These are phyloP conservation scores for Tragelaphus imberbis DNA, from an alignment of 2,113 vertebrate species.

Conservation along the genomic window DNA sequence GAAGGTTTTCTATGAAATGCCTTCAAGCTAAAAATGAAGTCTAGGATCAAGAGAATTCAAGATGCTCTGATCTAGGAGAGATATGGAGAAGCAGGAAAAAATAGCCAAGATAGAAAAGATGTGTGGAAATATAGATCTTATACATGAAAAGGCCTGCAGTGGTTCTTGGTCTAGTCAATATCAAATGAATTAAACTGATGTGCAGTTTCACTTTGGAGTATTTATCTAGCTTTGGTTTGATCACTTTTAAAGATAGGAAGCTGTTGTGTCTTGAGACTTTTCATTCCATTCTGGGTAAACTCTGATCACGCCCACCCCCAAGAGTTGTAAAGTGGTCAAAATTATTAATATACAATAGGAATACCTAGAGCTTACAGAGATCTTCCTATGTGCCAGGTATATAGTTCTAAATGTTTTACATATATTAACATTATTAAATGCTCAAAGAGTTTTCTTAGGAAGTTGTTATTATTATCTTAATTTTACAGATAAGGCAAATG, in stretches of 20 bases:
- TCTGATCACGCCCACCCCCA: neutral
- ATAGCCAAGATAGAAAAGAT: conserved; percentile 12
- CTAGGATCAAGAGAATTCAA: conserved; percentile 56
- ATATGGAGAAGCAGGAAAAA: conserved; percentile 1
- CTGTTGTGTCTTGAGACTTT: neutral
- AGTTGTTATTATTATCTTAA: neutral
- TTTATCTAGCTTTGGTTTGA: neutral
- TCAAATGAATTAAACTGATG: neutral
- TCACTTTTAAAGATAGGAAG: neutral
- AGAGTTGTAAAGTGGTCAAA: neutral
- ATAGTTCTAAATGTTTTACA: neutral
- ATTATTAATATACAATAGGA: neutral
- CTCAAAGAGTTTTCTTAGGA: neutral
- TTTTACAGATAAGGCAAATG: neutral
- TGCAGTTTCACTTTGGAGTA: neutral
- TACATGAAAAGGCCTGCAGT: neutral
- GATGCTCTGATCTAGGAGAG: conserved; percentile 42
- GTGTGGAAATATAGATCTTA: neutral
- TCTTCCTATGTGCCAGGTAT: neutral
- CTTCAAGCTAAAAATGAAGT: conserved; percentile 42
- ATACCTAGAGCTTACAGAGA: neutral
- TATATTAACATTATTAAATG: neutral
- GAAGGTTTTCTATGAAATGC: conserved; percentile 40
- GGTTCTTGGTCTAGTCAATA: neutral
- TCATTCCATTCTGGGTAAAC: neutral